Evolutionary conservation across 2,888 invertebrate genomes (phyloP), one percentile per base, ranked within the genome.

Genomic region (Catocala nupta): DNA sequence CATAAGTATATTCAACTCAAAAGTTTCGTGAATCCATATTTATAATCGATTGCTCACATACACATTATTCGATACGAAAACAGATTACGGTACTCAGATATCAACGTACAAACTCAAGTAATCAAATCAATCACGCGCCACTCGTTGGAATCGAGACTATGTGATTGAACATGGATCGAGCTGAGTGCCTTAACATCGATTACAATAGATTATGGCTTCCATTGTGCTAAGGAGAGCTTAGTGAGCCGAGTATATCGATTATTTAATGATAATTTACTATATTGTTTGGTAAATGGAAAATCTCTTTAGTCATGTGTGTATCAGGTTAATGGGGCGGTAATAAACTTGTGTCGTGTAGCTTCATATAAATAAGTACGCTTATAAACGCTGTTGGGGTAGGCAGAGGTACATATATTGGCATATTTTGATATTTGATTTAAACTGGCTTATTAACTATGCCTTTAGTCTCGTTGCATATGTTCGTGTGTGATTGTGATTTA

Each of bases 81-180:
- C 25, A 9, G 48, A 48, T 48, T 48, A 48, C 3, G 9, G 25
- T 16, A 42, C 36, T 55, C 10, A 34, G 13, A 55, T 53, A 33
- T n/a, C 45, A 47, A 12, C 12, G 6, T 6, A 47, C 11, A 3
- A 55, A 33, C 45, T 48, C 51, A 47, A 51, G 48, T 60, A 71
- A 71, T 68, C 39, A 51, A 69, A 60, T 71, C 62, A 53, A 13
- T 69, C 42, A 51, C 61, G 55, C 57, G 44, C 43, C 45, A 34
- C 51, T 57, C 47, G 45, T 36, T 49, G 42, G 16, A 68, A 44
- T 39, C 43, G 34, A 25, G 11, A 45, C 36, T n/a, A 42, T 47
- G 16, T 8, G 10, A 6, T 12, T 47, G 13, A 11, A 43, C 43
- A 11, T 11, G 10, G n/a, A 66, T 66, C 39, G 50, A 34, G 59